Base-by-base conservation (phyloP, 1,140 invertebrate genomes). In the Orius insidiosus region DNA sequence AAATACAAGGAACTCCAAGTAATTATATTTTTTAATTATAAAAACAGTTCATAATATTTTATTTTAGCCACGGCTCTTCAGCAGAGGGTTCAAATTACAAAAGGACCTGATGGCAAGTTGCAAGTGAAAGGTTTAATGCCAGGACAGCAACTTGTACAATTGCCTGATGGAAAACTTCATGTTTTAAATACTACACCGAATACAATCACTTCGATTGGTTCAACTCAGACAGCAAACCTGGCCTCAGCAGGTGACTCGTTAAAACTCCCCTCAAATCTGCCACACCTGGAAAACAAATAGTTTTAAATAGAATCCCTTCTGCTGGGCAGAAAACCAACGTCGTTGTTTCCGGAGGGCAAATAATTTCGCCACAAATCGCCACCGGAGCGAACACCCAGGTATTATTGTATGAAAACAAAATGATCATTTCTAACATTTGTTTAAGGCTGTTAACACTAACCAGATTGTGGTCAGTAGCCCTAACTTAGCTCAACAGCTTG, bases 151-250 rank as follows among this genome's bases (percentile, higher is more conserved):
- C 65, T 94, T 16, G 77, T 94, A 15, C 84, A 93, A 59, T 79
- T 92, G 70, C 77, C 89, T 0, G 89, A 95, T 65, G 92, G 92
- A 0, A 86, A 90, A 62, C 64, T 95, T 24, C 89, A 95, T 56
- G 78, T 94, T 2, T 68, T 92, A 53, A 51, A 56, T 56, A 47
- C 46, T 47, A 15, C 51, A 16, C 15, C 48, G 38, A 43, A 31
- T 40, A 9, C 53, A 45, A 6, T 47, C 39, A 38, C 59, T 57
- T 46, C 54, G 56, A 43, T 58, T 51, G 39, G 60, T 53, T 47
- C 56, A 49, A 45, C 59, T 13, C 45, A 9, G 16, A 31, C 41
- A 15, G 3, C 41, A 7, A 43, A n/a, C 18, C 18, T 2, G 10
- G 18, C 18, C n/a, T 18, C 50, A 42, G 50, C 48, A 11, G 35